Evolutionary conservation across 2,797 vertebrate species (phyloP).

Genomic region (Calcarius lapponicus): DNA sequence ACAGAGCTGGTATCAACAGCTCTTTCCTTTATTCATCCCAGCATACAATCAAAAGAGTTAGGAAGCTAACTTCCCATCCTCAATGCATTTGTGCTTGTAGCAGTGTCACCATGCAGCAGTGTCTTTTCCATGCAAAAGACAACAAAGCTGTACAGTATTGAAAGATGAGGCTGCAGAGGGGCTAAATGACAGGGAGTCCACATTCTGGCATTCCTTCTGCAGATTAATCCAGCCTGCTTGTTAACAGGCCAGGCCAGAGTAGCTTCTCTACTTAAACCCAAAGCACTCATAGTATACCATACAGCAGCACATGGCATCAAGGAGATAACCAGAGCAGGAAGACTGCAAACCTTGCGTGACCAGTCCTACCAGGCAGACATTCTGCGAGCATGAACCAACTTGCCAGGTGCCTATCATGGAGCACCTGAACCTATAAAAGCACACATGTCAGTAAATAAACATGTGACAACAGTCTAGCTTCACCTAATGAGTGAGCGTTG

Average conservation of each 20-base stretch:
- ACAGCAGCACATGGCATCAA: rapidly evolving
- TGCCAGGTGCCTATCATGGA: rapidly evolving
- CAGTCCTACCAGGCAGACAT: neutral
- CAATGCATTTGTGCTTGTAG: rapidly evolving
- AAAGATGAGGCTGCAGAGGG: neutral
- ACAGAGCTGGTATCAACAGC: neutral
- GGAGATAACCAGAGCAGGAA: neutral
- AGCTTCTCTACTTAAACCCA: neutral
- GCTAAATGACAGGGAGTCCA: neutral
- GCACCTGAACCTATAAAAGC: rapidly evolving
- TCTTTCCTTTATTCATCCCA: neutral
- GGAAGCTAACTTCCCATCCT: neutral
- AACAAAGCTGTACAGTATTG: neutral
- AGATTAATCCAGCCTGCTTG: neutral
- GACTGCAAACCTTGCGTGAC: neutral
- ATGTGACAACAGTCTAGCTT: neutral
- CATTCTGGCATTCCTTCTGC: neutral
- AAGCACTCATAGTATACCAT: rapidly evolving
- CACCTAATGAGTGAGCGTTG: rapidly evolving
- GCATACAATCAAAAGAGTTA: rapidly evolving
- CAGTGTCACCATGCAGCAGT: neutral
- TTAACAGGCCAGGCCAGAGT: neutral
- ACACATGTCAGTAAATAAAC: rapidly evolving
- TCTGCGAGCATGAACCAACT: rapidly evolving
- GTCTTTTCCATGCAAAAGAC: neutral